Evolutionary conservation across 1,140 invertebrate species (phyloP).

Genomic region (Calliphora vicina): DNA sequence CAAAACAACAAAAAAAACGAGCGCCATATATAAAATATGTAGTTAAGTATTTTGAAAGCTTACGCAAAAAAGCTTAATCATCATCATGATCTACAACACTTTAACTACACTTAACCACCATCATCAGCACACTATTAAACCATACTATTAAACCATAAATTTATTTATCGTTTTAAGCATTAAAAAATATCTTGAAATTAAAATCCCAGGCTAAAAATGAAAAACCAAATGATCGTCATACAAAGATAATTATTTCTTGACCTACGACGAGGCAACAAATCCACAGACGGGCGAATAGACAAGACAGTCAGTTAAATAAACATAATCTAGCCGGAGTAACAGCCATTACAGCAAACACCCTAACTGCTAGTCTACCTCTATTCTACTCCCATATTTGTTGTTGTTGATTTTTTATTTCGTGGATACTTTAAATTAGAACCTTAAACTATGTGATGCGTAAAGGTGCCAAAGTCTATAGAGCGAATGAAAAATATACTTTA

Average conservation of each 20-base stretch:
- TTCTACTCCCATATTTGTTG: not conserved
- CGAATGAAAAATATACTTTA: not conserved
- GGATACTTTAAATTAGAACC: slow-evolving; percentile 29
- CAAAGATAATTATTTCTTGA: slow-evolving; percentile 27
- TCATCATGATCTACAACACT: slow-evolving; percentile 31
- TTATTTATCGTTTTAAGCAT: not conserved
- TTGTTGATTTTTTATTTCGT: not conserved
- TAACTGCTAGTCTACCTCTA: not conserved
- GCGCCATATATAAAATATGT: not conserved
- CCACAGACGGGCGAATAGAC: not conserved
- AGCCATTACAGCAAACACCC: too few relatives aligned
- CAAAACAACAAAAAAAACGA: too few relatives aligned
- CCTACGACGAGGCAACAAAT: not conserved
- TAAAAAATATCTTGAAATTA: slow-evolving; percentile 1
- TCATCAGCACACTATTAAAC: not conserved
- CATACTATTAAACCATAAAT: not conserved
- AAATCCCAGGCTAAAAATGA: slow-evolving; percentile 26
- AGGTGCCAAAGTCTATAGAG: slow-evolving; percentile 18
- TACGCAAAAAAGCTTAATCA: slow-evolving; percentile 23
- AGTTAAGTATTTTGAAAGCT: slow-evolving; percentile 27
- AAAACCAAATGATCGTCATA: slow-evolving; percentile 28
- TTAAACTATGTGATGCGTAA: slow-evolving; percentile 29
- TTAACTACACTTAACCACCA: not conserved
- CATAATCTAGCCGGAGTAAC: not conserved
- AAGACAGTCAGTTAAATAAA: not conserved